phyloP scores from a whole-genome alignment of 2,113 vertebrate genomes.

The Paramormyrops kingsleyae region DNA sequence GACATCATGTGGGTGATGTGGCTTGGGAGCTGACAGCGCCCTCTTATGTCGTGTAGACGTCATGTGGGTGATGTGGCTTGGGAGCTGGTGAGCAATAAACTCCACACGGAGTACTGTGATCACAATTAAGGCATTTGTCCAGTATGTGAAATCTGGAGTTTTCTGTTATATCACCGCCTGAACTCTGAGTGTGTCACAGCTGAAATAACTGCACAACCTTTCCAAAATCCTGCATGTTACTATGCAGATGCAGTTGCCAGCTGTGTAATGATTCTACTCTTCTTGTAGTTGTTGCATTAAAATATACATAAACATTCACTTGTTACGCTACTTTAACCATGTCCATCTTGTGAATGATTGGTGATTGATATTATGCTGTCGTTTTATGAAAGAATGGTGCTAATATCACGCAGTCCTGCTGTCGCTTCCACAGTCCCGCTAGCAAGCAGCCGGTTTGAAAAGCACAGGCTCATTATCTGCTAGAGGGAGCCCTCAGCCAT shows the following conservation, averaged over 20 bases:
- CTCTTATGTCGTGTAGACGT: not conserved
- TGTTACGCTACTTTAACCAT: not conserved
- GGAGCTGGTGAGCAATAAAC: no score
- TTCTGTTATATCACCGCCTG: not conserved
- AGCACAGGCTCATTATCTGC: slow-evolving; percentile 44
- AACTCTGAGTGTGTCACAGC: not conserved
- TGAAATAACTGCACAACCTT: not conserved
- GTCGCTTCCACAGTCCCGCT: slow-evolving; percentile 20
- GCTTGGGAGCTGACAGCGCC: not conserved
- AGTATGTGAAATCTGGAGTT: not conserved
- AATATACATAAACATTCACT: not conserved
- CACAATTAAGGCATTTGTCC: not conserved
- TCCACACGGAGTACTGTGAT: not conserved
- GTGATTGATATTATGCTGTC: not conserved
- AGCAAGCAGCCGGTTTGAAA: slow-evolving; percentile 55
- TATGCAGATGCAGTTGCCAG: not conserved
- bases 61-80: not conserved
- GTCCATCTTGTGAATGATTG: not conserved
- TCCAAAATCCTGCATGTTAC: not conserved
- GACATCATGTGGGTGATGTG: not conserved
- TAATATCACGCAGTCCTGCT: slow-evolving; percentile 17
- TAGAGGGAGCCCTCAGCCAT: slow-evolving; percentile 44
- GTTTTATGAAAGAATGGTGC: not conserved
- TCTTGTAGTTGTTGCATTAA: not conserved
- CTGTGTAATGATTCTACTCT: not conserved